Evolutionary conservation across 1,140 invertebrate genomes (phyloP), one percentile per base, ranked within the genome.

Genomic region (Heliconius hewitsoni): DNA sequence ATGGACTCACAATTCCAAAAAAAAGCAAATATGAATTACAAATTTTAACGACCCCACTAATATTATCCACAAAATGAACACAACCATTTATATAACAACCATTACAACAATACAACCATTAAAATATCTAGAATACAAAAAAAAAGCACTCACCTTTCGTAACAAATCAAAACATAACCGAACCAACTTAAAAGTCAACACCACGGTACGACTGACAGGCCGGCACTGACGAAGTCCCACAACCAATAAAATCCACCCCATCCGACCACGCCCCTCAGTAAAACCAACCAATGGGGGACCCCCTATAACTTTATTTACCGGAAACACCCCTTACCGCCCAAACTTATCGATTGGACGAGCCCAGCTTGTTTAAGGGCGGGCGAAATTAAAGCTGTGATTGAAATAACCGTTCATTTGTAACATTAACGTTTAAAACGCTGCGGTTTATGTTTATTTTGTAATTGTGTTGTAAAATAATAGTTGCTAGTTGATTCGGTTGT

Each of bases 351-450:
- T 94, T 93, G 89, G 90, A 87, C 87, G 82, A 86, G 78, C 82
- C 84, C 80, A 82, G 84, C 83, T 92, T 93, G 92, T 92, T 94
- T 93, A 93, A 93, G 89, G 42, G 87, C 90, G 89, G 89, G 83
- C 88, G 86, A 89, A 90, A 90, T 94, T 94, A 94, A 93, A 91
- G 90, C 91, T 92, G 89, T 93, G 91, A 94, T 91, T 93, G 89
- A 91, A 92, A 91, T 91, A 90, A 92, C 88, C 88, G 90, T 93
- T 93, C 92, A 91, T 90, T 94, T 87, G 87, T 92, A 91, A 86
- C 81, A 83, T 84, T 81, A 75, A 87, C 84, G 86, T 91, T 91
- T 93, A 89, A 89, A 86, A 89, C 83, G 84, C 80, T 77, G 83
- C 75, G 83, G 82, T 84, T 80, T 85, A 76, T 76, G 80, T 82